These are phyloP conservation scores for Rhinichthys klamathensis DNA, from an alignment of 2,113 vertebrate species.

Conservation along the genomic window DNA sequence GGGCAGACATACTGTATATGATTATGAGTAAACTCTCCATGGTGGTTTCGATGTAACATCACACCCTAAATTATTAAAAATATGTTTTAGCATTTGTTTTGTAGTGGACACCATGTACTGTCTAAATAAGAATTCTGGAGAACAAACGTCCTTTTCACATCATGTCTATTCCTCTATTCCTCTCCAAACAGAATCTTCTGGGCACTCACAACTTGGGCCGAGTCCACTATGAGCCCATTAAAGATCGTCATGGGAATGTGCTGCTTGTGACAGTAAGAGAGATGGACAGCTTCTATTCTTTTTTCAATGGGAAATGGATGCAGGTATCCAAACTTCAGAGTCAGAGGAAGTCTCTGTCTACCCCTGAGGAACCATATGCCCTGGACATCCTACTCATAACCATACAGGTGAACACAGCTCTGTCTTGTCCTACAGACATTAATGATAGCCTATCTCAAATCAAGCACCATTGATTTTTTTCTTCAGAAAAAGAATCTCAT, in stretches of 20 bases:
- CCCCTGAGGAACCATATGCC: constrained; percentile 94
- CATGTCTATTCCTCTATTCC: constrained; percentile 18
- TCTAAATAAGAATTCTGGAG: neutral
- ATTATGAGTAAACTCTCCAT: neutral
- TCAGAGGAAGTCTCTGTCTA: constrained; percentile 97
- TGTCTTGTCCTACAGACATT: neutral
- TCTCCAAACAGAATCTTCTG: constrained; percentile 85
- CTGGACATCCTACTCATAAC: constrained; percentile 97
- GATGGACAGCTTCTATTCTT: constrained; percentile 87
- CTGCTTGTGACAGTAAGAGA: constrained; percentile 91
- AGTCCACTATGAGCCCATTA: constrained; percentile 95
- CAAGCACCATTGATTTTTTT: neutral
- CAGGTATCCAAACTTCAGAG: constrained; percentile 95
- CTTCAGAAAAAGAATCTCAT: neutral
- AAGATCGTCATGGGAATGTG: constrained; percentile 94
- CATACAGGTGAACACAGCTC: constrained; percentile 83
- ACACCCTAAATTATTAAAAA: neutral
- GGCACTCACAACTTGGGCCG: constrained; percentile 94
- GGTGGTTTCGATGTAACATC: neutral
- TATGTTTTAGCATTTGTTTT: neutral
- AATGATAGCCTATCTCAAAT: neutral
- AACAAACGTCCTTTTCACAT: neutral
- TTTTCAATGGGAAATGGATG: constrained; percentile 94
- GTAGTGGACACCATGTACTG: neutral
- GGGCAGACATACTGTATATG: neutral